phyloP scores from a whole-genome alignment of 1,140 invertebrate genomes.

The Drosophila seguyi region DNA sequence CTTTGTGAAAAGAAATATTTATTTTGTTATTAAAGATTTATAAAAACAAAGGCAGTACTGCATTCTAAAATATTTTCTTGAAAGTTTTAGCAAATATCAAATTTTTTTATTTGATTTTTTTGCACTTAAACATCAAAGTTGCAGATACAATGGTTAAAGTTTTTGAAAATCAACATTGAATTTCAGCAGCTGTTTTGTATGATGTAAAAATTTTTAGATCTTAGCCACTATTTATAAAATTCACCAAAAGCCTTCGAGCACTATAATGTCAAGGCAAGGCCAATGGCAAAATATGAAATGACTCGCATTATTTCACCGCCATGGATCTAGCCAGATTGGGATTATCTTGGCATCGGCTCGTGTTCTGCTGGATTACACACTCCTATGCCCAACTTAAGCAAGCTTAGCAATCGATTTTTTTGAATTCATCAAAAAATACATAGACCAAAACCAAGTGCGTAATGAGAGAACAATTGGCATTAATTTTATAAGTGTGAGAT shows the following conservation, averaged over 20 bases:
- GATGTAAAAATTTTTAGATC: too few relatives aligned
- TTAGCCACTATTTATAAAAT: background rate
- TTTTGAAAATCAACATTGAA: background rate
- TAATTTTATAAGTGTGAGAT: conserved; percentile 47
- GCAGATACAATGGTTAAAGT: background rate
- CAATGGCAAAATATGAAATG: conserved; percentile 18
- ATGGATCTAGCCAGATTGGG: conserved; percentile 18
- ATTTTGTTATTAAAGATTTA: background rate
- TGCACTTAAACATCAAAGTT: background rate
- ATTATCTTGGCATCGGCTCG: conserved; percentile 11
- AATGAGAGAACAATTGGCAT: conserved; percentile 32
- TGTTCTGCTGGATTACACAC: conserved; percentile 34
- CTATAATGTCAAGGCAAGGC: conserved; percentile 4
- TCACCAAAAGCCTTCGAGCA: background rate
- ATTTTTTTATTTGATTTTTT: background rate
- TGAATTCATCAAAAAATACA: background rate
- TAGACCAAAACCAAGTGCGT: conserved; percentile 20
- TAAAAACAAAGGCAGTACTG: background rate
- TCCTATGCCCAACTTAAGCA: conserved; percentile 19
- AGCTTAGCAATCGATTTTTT: conserved; percentile 5
- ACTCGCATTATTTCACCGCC: conserved; percentile 17
- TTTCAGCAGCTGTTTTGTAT: too few relatives aligned
- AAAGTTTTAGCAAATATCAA: background rate
- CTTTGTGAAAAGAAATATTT: background rate
- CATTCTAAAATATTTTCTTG: background rate